Evolutionary conservation across 2,113 vertebrate species (phyloP).

Genomic region (Panthera leo): DNA sequence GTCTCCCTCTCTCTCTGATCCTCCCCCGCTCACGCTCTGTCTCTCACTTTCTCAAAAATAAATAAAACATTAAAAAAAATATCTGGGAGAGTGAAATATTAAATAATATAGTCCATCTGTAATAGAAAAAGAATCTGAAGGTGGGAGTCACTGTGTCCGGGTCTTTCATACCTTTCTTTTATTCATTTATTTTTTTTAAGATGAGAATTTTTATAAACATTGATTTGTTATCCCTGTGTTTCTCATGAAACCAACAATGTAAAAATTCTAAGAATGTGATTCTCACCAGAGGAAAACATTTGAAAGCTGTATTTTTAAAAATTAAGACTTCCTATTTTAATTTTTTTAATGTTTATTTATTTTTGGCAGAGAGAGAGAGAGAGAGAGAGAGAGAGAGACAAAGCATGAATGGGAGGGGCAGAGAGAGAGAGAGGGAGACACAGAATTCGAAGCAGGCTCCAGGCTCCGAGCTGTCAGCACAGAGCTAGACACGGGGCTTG

Average conservation of each 20-base stretch:
- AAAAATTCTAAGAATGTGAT: slow-evolving; percentile 44
- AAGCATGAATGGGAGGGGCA: too few species aligned
- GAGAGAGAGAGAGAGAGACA: too few species aligned
- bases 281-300: not conserved
- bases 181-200: not conserved
- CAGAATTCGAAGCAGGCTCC: too few species aligned
- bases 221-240: not conserved
- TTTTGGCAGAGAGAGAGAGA: too few species aligned
- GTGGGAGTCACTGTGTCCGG: not conserved
- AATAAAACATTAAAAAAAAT: not conserved
- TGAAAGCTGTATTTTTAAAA: not conserved
- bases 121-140: not conserved
- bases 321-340: not conserved
- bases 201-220: slow-evolving; percentile 11
- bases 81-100: not conserved
- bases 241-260: not conserved
- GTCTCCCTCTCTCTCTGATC: too few species aligned
- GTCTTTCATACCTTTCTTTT: not conserved
- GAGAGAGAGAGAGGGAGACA: too few species aligned
- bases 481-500: too few species aligned
- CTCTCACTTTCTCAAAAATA: too few species aligned
- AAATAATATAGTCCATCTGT: not conserved
- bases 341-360: not conserved
- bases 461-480: too few species aligned
- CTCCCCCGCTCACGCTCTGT: too few species aligned